Evolutionary conservation across 2,113 vertebrate species (phyloP), one percentile per base, ranked within the genome.

Genomic region (Sciurus niger): DNA sequence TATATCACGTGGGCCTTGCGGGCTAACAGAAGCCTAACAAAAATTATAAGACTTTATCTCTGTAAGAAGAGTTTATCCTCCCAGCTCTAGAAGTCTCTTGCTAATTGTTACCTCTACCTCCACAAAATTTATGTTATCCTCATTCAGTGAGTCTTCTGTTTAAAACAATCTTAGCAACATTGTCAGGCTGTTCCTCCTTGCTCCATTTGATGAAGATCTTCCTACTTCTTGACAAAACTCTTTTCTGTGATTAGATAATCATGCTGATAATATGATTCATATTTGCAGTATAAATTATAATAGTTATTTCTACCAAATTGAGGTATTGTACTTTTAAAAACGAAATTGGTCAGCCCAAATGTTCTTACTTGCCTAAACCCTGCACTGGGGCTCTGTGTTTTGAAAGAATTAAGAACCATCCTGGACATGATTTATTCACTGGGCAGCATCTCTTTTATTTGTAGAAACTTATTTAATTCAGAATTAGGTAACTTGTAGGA

Each of bases 221-320:
- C 30, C 32, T 11, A 65, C n/a, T 34, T 92, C 72, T 80, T 68
- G 37, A 4, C 18, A 95, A 67, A 90, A 80, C 12, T 53, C 92
- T 92, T 77, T 96, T 83, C 63, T 89, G 9, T 79, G 67, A 72
- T 58, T 60, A 88, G 6, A 12, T 68, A 89, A 92, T 79, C 34
- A 65, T 83, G 70, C 58, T 89, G 65, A 65, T 9, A 89, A 25
- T 74, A 51, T 37, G 74, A 53, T 90, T 85, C 14, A 68, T 48
- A 37, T 79, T 89, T 88, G 1, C 74, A 51, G 10, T 89, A 40
- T 85, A 85, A 89, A 65, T 85, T 60, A 73, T n/a, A 37, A 60
- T 60, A 37, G 18, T 90, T 89, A 32, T 83, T 90, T 37, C 48
- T 95, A 43, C n/a, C 30, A 93, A 86, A 63, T 68, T 85, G 85